Evolutionary conservation across 2,888 invertebrate species (phyloP), one percentile per base, ranked within the genome.

Genomic region (Melieria picta): DNA sequence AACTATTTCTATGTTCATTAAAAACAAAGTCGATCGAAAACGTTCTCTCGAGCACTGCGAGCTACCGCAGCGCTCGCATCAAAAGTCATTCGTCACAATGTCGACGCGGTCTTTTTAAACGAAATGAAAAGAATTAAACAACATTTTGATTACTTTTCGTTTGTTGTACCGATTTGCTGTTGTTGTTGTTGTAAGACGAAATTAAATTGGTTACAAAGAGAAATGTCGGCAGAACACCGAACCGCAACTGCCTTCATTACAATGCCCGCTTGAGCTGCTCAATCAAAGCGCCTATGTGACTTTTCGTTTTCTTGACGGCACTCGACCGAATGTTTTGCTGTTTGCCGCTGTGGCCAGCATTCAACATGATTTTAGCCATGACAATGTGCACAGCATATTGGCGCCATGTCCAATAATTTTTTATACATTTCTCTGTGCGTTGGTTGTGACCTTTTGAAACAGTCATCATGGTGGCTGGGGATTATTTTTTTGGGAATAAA

Each of bases 301-400:
- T 62, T 30, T 30, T 30, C 30, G 30, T 7, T 58, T 58, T 6
- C 30, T 58, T 46, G 30, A 30, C 30, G 30, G 30, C 30, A 30
- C 30, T 30, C 30, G 30, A 30, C 30, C 30, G 30, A 30, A 30
- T 30, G 30, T 30, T 30, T 30, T 30, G 2, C 30, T 30, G 30
- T 30, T 30, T 30, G 30, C 30, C 30, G 30, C 30, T 30, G 30
- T 30, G 30, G 30, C 30, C 1, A 30, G 30, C 30, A 30, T 30
- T 30, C 30, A 30, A 45, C 47, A 30, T 65, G 60, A 47, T 66
- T 66, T 67, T 55, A 50, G 63, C 62, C 67, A 72, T 63, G 63
- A 72, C 71, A 72, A 67, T 72, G 63, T 45, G 48, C 63, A 63
- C 63, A 67, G 67, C 66, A 72, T 63, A 67, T 67, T 60, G 71